These are phyloP conservation scores for Stenolophus ochropezus DNA, from an alignment of 2,888 invertebrate genomes.

Conservation along the genomic window DNA sequence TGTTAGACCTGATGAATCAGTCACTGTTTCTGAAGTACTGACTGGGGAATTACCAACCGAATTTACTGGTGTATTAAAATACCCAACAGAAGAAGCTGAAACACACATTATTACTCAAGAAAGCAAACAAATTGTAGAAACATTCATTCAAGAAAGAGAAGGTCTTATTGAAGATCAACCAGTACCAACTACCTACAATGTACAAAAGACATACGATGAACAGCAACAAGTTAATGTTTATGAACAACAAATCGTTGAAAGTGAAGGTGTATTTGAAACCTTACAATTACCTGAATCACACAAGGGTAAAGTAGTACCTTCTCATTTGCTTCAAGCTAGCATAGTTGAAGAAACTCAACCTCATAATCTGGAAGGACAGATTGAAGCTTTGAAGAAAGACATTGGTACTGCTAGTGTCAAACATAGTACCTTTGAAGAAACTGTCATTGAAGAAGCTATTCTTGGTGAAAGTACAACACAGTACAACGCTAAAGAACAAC, in stretches of 20 bases:
- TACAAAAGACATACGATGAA: conserved; percentile 74
- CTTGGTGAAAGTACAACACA: conserved; percentile 75
- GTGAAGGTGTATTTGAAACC: conserved; percentile 76
- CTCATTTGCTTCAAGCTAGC: conserved; percentile 75
- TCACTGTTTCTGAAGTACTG: conserved; percentile 78
- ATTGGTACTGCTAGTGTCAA: conserved; percentile 72
- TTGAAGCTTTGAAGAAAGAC: conserved; percentile 69
- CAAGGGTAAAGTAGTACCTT: conserved; percentile 73
- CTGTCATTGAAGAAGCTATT: conserved; percentile 73
- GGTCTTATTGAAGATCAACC: conserved; percentile 69
- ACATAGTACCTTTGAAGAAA: conserved; percentile 73
- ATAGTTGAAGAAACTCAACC: conserved; percentile 73
- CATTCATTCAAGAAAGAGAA: conserved; percentile 81
- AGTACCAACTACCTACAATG: conserved; percentile 70
- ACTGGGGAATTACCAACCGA: conserved; percentile 76
- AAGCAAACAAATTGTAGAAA: conserved; percentile 79
- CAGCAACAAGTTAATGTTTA: conserved; percentile 79
- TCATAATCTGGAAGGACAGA: conserved; percentile 69
- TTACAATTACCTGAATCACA: conserved; percentile 75
- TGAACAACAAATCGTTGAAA: conserved; percentile 80
- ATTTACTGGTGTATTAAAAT: conserved; percentile 76
- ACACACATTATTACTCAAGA: conserved; percentile 77
- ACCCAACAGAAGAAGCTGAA: conserved; percentile 75
- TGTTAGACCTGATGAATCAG: conserved; percentile 77
- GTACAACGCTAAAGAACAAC: conserved; percentile 70